A percentile compares a stretch with the other conserved stretches of the same genome.
Conservation (phyloP, 2,888 invertebrate species). For the Piscicola geometra region DNA sequence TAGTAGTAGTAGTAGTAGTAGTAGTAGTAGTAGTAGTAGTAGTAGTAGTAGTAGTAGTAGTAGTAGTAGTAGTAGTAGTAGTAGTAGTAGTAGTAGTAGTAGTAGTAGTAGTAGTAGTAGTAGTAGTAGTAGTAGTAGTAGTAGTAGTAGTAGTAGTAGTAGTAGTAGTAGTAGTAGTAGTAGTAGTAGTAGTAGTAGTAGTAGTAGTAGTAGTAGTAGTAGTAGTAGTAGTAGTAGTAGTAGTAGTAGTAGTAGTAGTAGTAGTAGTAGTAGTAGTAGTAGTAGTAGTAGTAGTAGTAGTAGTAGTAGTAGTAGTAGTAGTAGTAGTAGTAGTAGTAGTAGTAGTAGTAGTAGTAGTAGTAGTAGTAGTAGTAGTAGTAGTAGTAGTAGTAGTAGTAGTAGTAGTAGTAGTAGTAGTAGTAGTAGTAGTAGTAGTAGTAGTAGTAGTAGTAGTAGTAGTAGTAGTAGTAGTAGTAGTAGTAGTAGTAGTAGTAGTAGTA, state of each 20-base stretch:
- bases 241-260: not conserved
- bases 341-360: too few species aligned
- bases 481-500: too few species aligned
- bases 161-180: not conserved
- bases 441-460: too few species aligned
- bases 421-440: too few species aligned
- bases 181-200: not conserved
- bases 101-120: not conserved
- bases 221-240: not conserved
- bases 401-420: too few species aligned
- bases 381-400: too few species aligned
- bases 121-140: constrained; percentile 1
- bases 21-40: constrained; percentile 11
- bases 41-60: not conserved
- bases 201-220: not conserved
- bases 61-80: not conserved
- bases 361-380: too few species aligned
- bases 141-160: not conserved
- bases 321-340: not conserved
- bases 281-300: not conserved
- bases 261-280: not conserved
- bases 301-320: not conserved
- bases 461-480: too few species aligned
- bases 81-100: not conserved
- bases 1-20: constrained; percentile 28